Percentiles rank a stretch among this genome's conserved stretches.
phyloP scores from a whole-genome alignment of 1,140 invertebrate species.

The Caenorhabditis latens region DNA sequence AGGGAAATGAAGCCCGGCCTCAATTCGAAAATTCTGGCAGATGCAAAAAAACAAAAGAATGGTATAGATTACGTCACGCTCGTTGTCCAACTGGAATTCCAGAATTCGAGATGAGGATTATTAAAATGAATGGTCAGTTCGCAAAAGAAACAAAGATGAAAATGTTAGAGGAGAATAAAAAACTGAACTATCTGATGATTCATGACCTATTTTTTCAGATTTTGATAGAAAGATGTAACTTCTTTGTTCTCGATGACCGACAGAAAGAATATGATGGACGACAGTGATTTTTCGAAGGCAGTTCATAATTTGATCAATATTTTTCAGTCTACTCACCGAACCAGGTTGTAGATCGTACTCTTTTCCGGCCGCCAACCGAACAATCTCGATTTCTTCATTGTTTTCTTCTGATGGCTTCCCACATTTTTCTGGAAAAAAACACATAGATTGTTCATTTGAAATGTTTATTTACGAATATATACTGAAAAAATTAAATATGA shows the following conservation, averaged over 20 bases:
- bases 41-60: conserved; percentile 2
- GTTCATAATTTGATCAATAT: no score
- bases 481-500: no score
- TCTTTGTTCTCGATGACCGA: conserved; percentile 19
- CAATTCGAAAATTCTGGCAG: no score
- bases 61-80: neutral
- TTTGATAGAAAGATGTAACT: neutral
- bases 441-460: neutral
- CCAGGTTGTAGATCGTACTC: conserved; percentile 42
- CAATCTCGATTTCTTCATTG: conserved; percentile 3
- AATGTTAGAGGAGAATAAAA: neutral
- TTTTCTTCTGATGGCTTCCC: neutral
- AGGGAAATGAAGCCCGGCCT: neutral
- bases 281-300: no score
- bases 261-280: no score
- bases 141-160: neutral
- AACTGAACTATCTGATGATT: neutral
- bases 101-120: neutral
- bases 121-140: conserved; percentile 22
- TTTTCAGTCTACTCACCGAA: conserved; percentile 9
- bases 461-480: no score
- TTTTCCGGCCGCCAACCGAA: conserved; percentile 16
- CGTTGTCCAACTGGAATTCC: neutral
- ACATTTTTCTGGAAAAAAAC: neutral
- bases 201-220: no score